Base-by-base conservation (phyloP, 2,113 vertebrate genomes). In the Nematolebias whitei region DNA sequence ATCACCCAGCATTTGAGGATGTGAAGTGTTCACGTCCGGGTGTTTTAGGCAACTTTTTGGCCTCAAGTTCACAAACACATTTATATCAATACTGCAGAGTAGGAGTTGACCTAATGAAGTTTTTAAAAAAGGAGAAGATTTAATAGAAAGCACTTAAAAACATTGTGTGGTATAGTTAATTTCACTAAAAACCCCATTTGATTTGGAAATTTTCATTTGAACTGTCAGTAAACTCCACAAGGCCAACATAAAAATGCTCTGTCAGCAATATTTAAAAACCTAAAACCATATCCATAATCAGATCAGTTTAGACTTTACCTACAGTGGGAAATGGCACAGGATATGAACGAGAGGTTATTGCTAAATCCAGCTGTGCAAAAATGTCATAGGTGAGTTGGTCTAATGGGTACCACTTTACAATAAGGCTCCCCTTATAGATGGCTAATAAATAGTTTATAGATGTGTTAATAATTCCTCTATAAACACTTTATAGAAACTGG, bases 31-130 rank as follows among this genome's bases (percentile, higher is more conserved):
- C 13, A n/a, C 63, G 63, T 74, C 59, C 2, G 57, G 77, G 84
- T 90, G 90, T 78, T 92, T 91, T 87, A 85, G 88, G 86, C 87
- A 88, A 84, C 38, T 6, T 52, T 68, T 56, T 19, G 65, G 79
- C 79, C 77, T 58, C 52, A 72, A 68, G 9, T 56, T 68, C 2
- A 68, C 38, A 62, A 63, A 78, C 26, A 74, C 35, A 74, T 35
- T 35, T 29, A 63, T 71, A 52, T 68, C 29, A 66, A 20, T 29
- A 23, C 63, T 59, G 45, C 55, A 78, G 13, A 52, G 62, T 50
- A 43, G 5, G 32, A 26, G 77, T 73, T 68, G 83, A 80, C 61
- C 54, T 72, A 53, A 29, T 69, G 71, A 91, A 87, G 88, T 78
- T 79, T 78, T 35, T 22, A 12, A 52, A n/a, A n/a, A n/a, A n/a